Base-by-base conservation (phyloP, 1,140 invertebrate genomes). In the Marisa cornuarietis region DNA sequence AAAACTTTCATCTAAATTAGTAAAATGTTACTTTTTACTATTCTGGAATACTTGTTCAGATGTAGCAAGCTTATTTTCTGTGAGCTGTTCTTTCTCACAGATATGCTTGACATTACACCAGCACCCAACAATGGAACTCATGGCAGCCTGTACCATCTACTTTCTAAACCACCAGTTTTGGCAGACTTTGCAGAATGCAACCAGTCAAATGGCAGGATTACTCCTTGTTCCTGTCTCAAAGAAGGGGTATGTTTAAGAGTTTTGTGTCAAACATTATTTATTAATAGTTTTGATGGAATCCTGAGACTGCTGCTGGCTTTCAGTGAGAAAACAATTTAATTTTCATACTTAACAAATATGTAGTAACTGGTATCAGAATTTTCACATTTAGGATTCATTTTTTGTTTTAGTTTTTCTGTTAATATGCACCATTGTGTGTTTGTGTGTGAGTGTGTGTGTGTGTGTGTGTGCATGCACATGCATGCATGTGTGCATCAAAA, bases 31-130 rank as follows among this genome's bases (percentile, higher is more conserved):
- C 31, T 42, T 42, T 42, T 42, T 42, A 42, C 2, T 42, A 42
- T 42, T 42, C 31, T 42, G 31, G 31, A 42, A 42, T 42, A 42
- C 2, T 42, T 42, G 31, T 42, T 42, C 31, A 42, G 31, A 4
- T 42, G 31, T 42, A 42, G 6, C 31, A 42, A 42, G 6, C 31
- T 42, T 42, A 42, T 42, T 42, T 42, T 42, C 31, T 42, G 6
- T 42, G 0, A 42, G 31, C 31, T 42, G 0, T 42, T 71, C 18
- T 20, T 42, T 71, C 69, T 81, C 84, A 42, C 77, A 88, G 90
- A 92, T 82, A 91, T 94, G 69, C 85, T 94, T 5, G 87, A 93
- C 66, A 82, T 94, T 24, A 78, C 87, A 2, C 90, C 90, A 76
- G 90, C 91, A 2, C 81, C 84, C 51, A 92, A 91, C 76, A 93